phyloP scores from a whole-genome alignment of 2,113 vertebrate species.

The Scomber scombrus region DNA sequence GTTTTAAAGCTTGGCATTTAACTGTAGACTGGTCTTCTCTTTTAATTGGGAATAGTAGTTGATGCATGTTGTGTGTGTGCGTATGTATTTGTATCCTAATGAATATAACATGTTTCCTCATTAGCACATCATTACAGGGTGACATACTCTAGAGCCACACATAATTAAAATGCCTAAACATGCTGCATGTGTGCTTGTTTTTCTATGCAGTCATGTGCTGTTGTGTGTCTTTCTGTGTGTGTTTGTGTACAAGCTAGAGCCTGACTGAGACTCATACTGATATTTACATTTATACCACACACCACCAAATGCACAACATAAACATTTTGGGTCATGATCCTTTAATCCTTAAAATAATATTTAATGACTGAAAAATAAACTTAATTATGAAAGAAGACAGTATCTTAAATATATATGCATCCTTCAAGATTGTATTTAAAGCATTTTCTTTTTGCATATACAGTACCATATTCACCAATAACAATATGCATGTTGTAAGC shows the following conservation, averaged over 20 bases:
- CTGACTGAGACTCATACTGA: background rate
- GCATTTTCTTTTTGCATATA: background rate
- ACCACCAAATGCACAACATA: background rate
- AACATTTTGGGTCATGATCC: background rate
- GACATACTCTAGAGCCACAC: constrained; percentile 26
- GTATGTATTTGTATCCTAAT: constrained; percentile 37
- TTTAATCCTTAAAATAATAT: background rate
- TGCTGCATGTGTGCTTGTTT: background rate
- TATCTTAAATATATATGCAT: background rate
- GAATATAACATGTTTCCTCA: constrained; percentile 60
- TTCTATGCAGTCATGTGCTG: background rate
- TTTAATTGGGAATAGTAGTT: constrained; percentile 15
- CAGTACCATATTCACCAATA: background rate
- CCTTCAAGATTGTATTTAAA: too few species aligned
- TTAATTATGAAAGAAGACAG: background rate
- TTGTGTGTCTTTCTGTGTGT: background rate
- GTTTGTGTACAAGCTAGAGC: background rate
- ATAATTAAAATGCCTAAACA: constrained; percentile 15
- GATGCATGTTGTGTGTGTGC: constrained; percentile 2
- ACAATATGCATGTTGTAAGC: background rate
- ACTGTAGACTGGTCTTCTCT: background rate
- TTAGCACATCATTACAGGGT: constrained; percentile 64
- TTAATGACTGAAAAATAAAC: background rate
- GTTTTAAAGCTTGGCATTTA: too few species aligned
- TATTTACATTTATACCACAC: background rate